phyloP scores from a whole-genome alignment of 2,888 invertebrate genomes.

The Sisyra terminalis region DNA sequence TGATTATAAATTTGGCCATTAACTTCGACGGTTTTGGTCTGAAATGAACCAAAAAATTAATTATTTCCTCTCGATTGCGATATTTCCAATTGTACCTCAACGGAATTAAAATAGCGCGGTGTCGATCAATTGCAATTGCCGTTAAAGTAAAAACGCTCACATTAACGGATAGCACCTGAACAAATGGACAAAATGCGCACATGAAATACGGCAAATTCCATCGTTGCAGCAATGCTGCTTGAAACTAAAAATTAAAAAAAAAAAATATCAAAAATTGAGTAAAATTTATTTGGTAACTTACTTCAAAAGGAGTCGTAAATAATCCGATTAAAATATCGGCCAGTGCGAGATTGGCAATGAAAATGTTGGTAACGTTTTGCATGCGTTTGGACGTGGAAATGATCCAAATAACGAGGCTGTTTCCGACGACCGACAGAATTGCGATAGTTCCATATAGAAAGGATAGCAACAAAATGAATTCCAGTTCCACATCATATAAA shows the following conservation, averaged over 20 bases:
- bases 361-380: slow-evolving; percentile 74
- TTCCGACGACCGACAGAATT: slow-evolving; percentile 64
- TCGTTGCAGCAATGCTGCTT: slow-evolving; percentile 70
- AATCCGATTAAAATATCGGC: slow-evolving; percentile 76
- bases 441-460: slow-evolving; percentile 70
- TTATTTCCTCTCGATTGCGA: not conserved
- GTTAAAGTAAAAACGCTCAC: slow-evolving; percentile 81
- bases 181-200: slow-evolving; percentile 79
- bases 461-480: slow-evolving; percentile 55
- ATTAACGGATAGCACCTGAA: slow-evolving; percentile 70
- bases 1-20: slow-evolving; percentile 54
- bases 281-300: slow-evolving; percentile 16
- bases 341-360: slow-evolving; percentile 70
- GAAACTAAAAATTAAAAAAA: slow-evolving; percentile 42
- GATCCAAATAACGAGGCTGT: slow-evolving; percentile 72
- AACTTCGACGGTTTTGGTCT: slow-evolving; percentile 59
- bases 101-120: slow-evolving; percentile 59
- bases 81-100: slow-evolving; percentile 34
- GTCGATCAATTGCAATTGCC: slow-evolving; percentile 73
- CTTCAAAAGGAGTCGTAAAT: slow-evolving; percentile 70
- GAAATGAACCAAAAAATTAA: slow-evolving; percentile 22
- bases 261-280: not conserved
- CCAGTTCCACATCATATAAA: slow-evolving; percentile 56
- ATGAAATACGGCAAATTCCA: slow-evolving; percentile 77
- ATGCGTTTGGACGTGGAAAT: slow-evolving; percentile 60